phyloP scores from a whole-genome alignment of 2,888 invertebrate species.

The Cactoblastis cactorum region DNA sequence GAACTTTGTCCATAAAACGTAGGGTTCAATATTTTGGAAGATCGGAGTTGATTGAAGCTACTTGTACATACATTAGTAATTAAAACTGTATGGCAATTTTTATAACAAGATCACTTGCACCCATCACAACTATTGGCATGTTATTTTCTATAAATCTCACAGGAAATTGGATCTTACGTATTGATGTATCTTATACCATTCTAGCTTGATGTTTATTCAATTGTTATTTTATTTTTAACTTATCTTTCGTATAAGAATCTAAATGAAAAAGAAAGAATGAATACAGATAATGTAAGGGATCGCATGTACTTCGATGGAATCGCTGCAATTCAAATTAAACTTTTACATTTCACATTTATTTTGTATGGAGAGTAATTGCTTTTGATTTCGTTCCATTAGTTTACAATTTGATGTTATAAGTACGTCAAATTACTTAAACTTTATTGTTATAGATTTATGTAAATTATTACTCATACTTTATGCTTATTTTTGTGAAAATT shows the following conservation, averaged over 20 bases:
- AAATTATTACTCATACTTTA: not conserved
- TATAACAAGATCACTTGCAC: no score
- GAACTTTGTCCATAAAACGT: no score
- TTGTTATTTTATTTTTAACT: no score
- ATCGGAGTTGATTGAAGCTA: no score
- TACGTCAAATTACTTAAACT: not conserved
- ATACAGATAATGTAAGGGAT: slow-evolving; percentile 3
- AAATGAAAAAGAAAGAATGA: not conserved
- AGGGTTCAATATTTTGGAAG: no score
- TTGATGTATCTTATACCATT: no score
- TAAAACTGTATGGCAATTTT: no score
- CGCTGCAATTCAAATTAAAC: slow-evolving; percentile 20
- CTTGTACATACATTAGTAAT: no score
- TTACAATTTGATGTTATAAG: not conserved
- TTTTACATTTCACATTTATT: slow-evolving; percentile 18
- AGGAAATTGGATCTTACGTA: no score
- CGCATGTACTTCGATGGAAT: slow-evolving; percentile 17
- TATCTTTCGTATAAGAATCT: not conserved
- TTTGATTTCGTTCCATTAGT: slow-evolving; percentile 14
- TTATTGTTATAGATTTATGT: not conserved
- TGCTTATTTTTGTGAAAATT: not conserved
- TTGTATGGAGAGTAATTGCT: slow-evolving; percentile 17
- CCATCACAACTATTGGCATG: no score
- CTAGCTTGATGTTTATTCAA: no score
- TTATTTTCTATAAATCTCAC: no score